Conservation (phyloP, 2,113 vertebrate genomes). For the Camelus bactrianus region DNA sequence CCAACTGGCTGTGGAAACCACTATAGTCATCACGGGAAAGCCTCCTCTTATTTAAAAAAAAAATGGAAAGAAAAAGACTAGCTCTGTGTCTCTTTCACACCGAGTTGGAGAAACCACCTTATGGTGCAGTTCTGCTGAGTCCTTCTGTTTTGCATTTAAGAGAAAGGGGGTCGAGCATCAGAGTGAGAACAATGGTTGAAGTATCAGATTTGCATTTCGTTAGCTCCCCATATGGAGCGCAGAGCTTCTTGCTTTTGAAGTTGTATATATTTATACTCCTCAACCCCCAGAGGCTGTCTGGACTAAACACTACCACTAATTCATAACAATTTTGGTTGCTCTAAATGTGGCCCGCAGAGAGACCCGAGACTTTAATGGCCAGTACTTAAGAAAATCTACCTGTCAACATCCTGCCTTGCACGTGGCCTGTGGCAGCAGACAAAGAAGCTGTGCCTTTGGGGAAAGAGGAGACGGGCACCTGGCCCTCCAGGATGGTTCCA, state of each 20-base stretch:
- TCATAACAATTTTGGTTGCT: slow-evolving; percentile 70
- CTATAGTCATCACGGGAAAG: background rate
- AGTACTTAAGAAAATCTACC: slow-evolving; percentile 77
- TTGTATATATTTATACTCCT: slow-evolving; percentile 79
- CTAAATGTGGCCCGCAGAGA: slow-evolving; percentile 68
- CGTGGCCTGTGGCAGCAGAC: slow-evolving; percentile 52
- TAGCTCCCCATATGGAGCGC: slow-evolving; percentile 73
- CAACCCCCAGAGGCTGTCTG: slow-evolving; percentile 71
- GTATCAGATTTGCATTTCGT: slow-evolving; percentile 77
- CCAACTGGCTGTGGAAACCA: background rate
- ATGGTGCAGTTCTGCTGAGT: slow-evolving; percentile 41
- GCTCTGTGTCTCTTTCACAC: slow-evolving; percentile 68
- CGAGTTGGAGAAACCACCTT: slow-evolving; percentile 62
- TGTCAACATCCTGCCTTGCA: slow-evolving; percentile 58
- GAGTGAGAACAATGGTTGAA: slow-evolving; percentile 73
- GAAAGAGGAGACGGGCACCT: background rate
- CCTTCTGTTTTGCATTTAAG: slow-evolving; percentile 77
- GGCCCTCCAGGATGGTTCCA: background rate
- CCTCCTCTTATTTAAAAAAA: slow-evolving; percentile 32
- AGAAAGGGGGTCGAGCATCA: slow-evolving; percentile 71
- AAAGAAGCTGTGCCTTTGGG: slow-evolving; percentile 57
- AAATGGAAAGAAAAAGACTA: slow-evolving; percentile 57
- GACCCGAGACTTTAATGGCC: slow-evolving; percentile 70
- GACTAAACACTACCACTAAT: slow-evolving; percentile 67
- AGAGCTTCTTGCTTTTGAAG: slow-evolving; percentile 79